phyloP scores from a whole-genome alignment of 2,888 invertebrate species.

The Heliconius ismenius region DNA sequence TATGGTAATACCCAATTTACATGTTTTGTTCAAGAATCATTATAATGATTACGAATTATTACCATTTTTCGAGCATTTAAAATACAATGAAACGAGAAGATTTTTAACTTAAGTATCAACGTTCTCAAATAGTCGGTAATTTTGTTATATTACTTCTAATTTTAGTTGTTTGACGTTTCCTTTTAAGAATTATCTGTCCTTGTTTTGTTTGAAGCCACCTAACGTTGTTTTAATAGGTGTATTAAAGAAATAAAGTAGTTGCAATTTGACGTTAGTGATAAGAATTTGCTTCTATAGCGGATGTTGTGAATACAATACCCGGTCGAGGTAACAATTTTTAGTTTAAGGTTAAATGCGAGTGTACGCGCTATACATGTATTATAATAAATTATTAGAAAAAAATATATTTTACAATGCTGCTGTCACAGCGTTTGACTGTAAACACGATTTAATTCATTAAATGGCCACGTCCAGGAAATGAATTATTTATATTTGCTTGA shows the following conservation, averaged over 20 bases:
- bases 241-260: not conserved
- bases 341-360: slow-evolving; percentile 19
- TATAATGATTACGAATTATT: slow-evolving; percentile 31
- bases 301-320: not conserved
- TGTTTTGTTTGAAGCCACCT: slow-evolving; percentile 12
- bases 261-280: slow-evolving; percentile 6
- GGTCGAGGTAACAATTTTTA: slow-evolving; percentile 8
- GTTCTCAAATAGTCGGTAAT: slow-evolving; percentile 12
- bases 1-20: not conserved
- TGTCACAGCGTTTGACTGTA: too few relatives aligned
- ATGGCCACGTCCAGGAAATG: too few relatives aligned
- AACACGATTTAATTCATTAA: too few relatives aligned
- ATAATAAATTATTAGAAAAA: too few relatives aligned
- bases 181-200: slow-evolving; percentile 16
- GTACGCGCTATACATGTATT: not conserved
- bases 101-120: slow-evolving; percentile 9
- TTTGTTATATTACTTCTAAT: slow-evolving; percentile 11
- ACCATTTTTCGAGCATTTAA: slow-evolving; percentile 25
- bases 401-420: too few relatives aligned
- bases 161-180: slow-evolving; percentile 4
- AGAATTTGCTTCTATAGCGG: not conserved
- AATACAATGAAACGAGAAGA: slow-evolving; percentile 17
- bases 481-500: too few relatives aligned
- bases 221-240: slow-evolving; percentile 15
- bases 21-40: slow-evolving; percentile 16